Evolutionary conservation across 2,797 vertebrate genomes (phyloP), one percentile per base, ranked within the genome.

Genomic region (Macrochelys suwanniensis): DNA sequence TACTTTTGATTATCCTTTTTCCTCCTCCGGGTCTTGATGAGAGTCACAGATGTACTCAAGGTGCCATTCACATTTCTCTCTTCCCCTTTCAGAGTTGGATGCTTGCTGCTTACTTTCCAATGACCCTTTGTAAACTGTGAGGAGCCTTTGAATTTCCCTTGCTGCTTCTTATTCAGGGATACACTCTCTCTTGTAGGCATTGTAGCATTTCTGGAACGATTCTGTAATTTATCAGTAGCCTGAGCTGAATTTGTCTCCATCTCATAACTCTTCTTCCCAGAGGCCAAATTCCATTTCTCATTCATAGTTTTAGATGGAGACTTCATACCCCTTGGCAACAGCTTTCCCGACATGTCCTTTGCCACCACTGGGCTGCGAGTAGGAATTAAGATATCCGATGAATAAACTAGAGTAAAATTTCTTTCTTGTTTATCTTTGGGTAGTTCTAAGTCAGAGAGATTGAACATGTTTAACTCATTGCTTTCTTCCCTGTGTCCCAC

Each of bases 231-330:
- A 33, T 21, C 45, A 89, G 79, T 12, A 90, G 81, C 57, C 45
- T 83, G 80, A 76, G 90, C 91, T 95, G 95, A 80, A 79, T 91
- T 80, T 74, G 68, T 82, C 87, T 94, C 96, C 91, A 92, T 93
- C 87, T 93, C 85, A 53, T 94, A 90, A 92, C n/a, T 96, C 15
- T 53, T 96, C 89, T 98, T 98, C 83, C 95, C 94, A 95, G 97
- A 98, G 84, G 88, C 96, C 82, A 97, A 59, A 92, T 97, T 97
- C 97, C 98, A 98, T 51, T 97, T 95, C 45, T 94, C 85, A 42
- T 91, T 84, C 68, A 89, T 95, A 59, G 93, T 94, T 88, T 96
- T 97, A 57, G 97, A 96, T 49, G 92, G 88, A 0, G 97, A 96
- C 25, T 37, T 71, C 10, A 96, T 49, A 92, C 86, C 93, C n/a